Base-by-base conservation (phyloP, 2,888 invertebrate genomes). In the Drosophila niveifrons region DNA sequence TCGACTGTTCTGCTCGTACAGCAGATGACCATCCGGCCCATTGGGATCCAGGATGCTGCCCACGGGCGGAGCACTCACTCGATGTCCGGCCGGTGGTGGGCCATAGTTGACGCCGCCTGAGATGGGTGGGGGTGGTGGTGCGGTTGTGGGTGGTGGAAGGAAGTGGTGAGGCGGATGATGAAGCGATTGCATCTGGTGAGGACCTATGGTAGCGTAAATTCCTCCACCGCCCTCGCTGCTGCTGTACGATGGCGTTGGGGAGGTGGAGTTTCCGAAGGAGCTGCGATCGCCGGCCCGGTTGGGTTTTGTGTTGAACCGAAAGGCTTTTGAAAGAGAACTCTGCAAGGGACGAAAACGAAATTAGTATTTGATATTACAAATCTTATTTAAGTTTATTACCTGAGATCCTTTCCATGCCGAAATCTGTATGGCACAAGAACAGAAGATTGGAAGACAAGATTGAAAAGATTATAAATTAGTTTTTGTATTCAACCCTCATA, bases 391-490 rank as follows among this genome's bases (percentile, higher is more conserved):
- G 2, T 1, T 2, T 15, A 15, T 88, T 80, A 92, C 92, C 92
- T 92, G 92, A 85, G 92, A 92, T 90, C 92, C 92, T 91, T 92
- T 92, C 92, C 92, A 92, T 88, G 92, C 92, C 85, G 92, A 92
- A 88, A 92, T 91, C 92, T 92, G 80, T 71, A 47, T 17, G 11
- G 28, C 8, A 31, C 8, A 48, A 56, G 50, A 63, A 36, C 50
- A 47, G 58, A 73, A 29, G 23, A 15, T 34, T 50, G 34, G 29
- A 74, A 81, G n/a, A 55, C 13, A 61, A 56, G 58, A 76, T 17
- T 46, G 15, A 17, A n/a, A 29, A 6, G 13, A n/a, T 3, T n/a
- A 6, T 3, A 2, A 29, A 50, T 71, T 66, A 72, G 34, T 46
- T 62, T 47, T n/a, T 15, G 23, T 23, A 52, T 56, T 48, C 23